These are phyloP conservation scores for Parochlus steinenii DNA, from an alignment of 2,888 invertebrate genomes.

Conservation along the genomic window DNA sequence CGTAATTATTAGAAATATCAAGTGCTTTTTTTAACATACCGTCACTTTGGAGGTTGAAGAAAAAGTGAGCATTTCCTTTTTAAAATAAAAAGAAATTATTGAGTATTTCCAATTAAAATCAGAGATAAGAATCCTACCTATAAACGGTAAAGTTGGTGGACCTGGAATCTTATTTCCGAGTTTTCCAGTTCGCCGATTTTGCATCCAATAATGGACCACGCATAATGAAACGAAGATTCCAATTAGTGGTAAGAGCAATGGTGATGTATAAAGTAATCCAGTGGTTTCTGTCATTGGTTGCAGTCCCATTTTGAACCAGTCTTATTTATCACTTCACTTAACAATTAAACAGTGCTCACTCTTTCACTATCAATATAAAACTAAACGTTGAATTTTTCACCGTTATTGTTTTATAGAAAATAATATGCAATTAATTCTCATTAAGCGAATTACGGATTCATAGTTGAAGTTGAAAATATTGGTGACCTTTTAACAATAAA, in stretches of 20 bases:
- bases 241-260: slow-evolving; percentile 20
- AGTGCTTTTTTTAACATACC: slow-evolving; percentile 39
- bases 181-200: slow-evolving; percentile 35
- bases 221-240: slow-evolving; percentile 25
- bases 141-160: slow-evolving; percentile 42
- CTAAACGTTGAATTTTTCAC: too few species aligned
- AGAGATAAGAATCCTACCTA: too few species aligned
- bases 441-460: too few species aligned
- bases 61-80: slow-evolving; percentile 3
- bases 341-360: neutral
- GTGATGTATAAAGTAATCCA: slow-evolving; percentile 12
- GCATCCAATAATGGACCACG: slow-evolving; percentile 33
- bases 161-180: slow-evolving; percentile 52
- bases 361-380: neutral
- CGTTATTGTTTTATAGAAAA: too few species aligned
- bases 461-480: too few species aligned
- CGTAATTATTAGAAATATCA: slow-evolving; percentile 33
- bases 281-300: slow-evolving; percentile 10
- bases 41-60: slow-evolving; percentile 21
- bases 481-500: too few species aligned
- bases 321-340: neutral
- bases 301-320: slow-evolving; percentile 11
- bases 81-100: slow-evolving; percentile 32
- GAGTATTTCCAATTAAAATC: slow-evolving; percentile 56
- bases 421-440: too few species aligned